Evolutionary conservation across 2,888 invertebrate species (phyloP).

Genomic region (Invenusta paracnida): DNA sequence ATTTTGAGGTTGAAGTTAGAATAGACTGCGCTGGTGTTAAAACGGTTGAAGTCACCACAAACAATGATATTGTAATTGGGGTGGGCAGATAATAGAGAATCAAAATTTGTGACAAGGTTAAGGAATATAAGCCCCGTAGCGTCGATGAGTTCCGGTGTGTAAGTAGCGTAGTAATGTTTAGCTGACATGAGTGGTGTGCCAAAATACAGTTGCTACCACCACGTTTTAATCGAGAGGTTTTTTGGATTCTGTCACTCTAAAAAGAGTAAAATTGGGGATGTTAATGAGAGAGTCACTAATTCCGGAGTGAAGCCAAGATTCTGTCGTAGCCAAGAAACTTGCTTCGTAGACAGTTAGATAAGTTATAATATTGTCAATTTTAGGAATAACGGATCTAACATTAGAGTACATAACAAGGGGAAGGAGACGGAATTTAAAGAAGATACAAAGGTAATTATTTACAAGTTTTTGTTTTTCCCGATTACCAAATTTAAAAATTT

Average conservation of each 20-base stretch:
- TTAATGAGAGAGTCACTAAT: constrained; percentile 12
- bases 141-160: constrained; percentile 21
- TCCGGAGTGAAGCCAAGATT: constrained; percentile 18
- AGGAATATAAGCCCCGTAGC: neutral
- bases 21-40: too few species aligned
- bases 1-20: too few species aligned
- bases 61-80: too few species aligned
- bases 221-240: constrained; percentile 6
- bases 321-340: constrained; percentile 1
- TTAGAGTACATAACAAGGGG: neutral
- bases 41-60: too few species aligned
- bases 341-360: constrained; percentile 2
- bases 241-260: constrained; percentile 10
- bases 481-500: neutral
- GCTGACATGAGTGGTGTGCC: constrained; percentile 22
- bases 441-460: neutral
- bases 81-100: too few species aligned
- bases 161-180: constrained; percentile 15
- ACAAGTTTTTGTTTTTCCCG: neutral
- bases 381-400: constrained; percentile 13
- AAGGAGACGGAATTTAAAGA: neutral
- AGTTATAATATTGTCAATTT: constrained; percentile 11
- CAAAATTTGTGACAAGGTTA: too few species aligned
- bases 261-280: constrained; percentile 11
- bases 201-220: constrained; percentile 9